Base-by-base conservation (phyloP, 1,140 invertebrate species). In the Nymphalis io region DNA sequence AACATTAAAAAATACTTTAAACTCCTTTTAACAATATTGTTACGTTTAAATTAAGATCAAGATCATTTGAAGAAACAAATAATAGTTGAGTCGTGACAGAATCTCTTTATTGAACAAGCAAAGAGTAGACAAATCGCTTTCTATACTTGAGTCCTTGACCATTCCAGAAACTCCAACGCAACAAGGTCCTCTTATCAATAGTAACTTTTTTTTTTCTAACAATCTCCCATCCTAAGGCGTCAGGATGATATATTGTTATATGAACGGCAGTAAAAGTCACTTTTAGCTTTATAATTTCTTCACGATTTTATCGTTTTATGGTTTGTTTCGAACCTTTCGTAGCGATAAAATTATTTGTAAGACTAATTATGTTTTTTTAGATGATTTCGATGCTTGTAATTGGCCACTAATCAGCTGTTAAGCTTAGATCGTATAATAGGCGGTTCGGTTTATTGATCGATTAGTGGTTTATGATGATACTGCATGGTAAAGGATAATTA, bases 231-330 rank as follows among this genome's bases (percentile, higher is more conserved):
- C 70, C 75, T 71, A 71, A 73, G 74, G 79, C 79, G 83, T 74
- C 78, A 83, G 76, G 77, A 86, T 88, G 79, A 90, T 84, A 84
- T 89, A 89, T 90, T 82, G 85, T 84, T 88, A 83, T 89, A 88
- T 87, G 74, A 74, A 39, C 68, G 72, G 80, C 75, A 77, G 80
- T 90, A 88, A 89, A 89, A 79, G 55, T 60, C 76, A 79, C 72
- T 87, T 79, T 77, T 73, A 58, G 65, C 65, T 66, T 78, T 82
- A 83, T 87, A 83, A 85, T 85, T 85, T 83, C 79, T 73, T 81
- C 78, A 78, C 80, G 78, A 87, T 75, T 89, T 86, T 88, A 86
- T 89, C 75, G 81, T 83, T 90, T 90, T 88, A 87, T 81, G 73
- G 70, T 71, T 73, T 73, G 76, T 81, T 81, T 81, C 74, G 75